Base-by-base conservation (phyloP, 2,888 invertebrate genomes). In the Oscheius sp. region DNA sequence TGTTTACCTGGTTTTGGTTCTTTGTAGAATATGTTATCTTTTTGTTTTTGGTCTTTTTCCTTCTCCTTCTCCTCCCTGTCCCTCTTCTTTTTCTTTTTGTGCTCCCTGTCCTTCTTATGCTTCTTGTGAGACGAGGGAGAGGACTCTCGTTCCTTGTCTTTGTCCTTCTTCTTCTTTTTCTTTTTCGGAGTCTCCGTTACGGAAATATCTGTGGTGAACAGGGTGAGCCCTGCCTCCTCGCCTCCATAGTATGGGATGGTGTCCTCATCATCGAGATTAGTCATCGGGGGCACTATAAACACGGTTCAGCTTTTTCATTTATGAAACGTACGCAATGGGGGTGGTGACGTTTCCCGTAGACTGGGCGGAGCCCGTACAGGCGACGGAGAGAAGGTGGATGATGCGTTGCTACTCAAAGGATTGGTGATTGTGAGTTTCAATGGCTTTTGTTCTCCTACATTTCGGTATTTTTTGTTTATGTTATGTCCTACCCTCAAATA, bases 81-180 rank as follows among this genome's bases (percentile, higher is more conserved):
- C 33, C 59, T 63, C 55, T 73, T 55, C 42, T 53, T 37, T 48
- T 73, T 73, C 57, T 65, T 73, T 5, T 73, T 29, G 37, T 73
- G 62, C 5, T 62, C 63, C 55, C 57, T 73, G n/a, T 68, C 68
- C n/a, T 68, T 68, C 55, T 68, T 68, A 10, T 68, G 68, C n/a
- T 68, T 68, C 55, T 68, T 68, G 48, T 63, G 63, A 13, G 48
- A 29, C 1, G 48, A 29, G 3, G 63, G 48, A 33, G 53, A 65
- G n/a, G 21, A 32, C 7, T 68, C 68, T 4, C 68, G 33, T 5
- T 68, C 68, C 32, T 53, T 51, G 11, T 68, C 55, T 7, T 68
- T 60, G 9, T 60, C 33, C 60, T 60, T 53, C 33, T 68, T 47
- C 42, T 70, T 70, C 50, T 70, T 70, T 29, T 70, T 58, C 35